Percentiles rank a stretch among this genome's conserved stretches.
Evolutionary conservation across 2,888 invertebrate genomes (phyloP).

Genomic region (Callyntrura guangdongensis): DNA sequence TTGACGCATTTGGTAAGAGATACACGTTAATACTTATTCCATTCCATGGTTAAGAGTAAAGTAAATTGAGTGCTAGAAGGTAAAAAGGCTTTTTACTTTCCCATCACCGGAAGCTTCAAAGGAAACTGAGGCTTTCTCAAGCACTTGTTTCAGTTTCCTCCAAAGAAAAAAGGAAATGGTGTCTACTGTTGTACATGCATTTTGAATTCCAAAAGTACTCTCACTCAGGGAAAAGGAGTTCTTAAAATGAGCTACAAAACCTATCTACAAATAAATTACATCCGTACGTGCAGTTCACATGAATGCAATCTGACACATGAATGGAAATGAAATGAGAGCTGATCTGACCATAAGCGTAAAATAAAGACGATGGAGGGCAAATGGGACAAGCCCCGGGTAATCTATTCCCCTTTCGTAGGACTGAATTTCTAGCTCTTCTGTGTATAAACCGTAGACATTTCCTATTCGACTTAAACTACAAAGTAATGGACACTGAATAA

Average conservation of each 20-base stretch:
- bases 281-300: too few relatives aligned
- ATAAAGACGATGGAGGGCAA: background rate
- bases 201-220: conserved; percentile 31
- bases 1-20: background rate
- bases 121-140: conserved; percentile 48
- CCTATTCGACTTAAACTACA: too few relatives aligned
- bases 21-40: background rate
- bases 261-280: too few relatives aligned
- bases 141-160: conserved; percentile 58
- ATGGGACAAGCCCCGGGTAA: background rate
- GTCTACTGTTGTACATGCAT: background rate
- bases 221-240: background rate
- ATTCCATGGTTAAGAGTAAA: background rate
- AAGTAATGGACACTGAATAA: too few relatives aligned
- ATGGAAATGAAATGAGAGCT: background rate
- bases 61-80: conserved; percentile 11
- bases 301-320: background rate
- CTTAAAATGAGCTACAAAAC: background rate
- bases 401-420: background rate
- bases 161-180: conserved; percentile 29
- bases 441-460: background rate
- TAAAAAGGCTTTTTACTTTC: conserved; percentile 17
- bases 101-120: conserved; percentile 18
- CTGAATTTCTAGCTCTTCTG: background rate
- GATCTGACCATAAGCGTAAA: background rate